These are phyloP conservation scores for Onychostoma macrolepis DNA, from an alignment of 2,113 vertebrate species.

Conservation along the genomic window DNA sequence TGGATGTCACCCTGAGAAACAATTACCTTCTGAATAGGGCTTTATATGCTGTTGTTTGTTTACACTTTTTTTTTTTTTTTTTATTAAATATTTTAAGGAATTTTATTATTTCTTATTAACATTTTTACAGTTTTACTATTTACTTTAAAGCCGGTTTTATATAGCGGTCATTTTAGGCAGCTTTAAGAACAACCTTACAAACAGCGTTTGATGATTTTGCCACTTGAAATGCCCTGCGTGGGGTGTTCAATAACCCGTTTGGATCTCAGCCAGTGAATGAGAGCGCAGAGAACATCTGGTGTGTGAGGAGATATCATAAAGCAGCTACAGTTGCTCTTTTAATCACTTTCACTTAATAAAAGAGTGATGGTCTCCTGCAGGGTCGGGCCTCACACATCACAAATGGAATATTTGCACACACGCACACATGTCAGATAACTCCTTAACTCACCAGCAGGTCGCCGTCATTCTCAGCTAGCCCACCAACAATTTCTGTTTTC, in stretches of 20 bases:
- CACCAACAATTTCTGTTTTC: slow-evolving; percentile 23
- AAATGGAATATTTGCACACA: slow-evolving; percentile 34
- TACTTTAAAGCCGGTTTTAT: background rate
- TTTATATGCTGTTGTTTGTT: background rate
- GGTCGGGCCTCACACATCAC: slow-evolving; percentile 30
- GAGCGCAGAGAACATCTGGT: slow-evolving; percentile 42
- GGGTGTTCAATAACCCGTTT: slow-evolving; percentile 34
- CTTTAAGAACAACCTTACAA: background rate
- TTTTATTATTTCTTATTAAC: background rate
- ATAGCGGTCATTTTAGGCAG: background rate
- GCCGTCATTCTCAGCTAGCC: slow-evolving; percentile 38
- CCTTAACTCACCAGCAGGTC: slow-evolving; percentile 48
- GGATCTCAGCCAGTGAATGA: slow-evolving; percentile 17
- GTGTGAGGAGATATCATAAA: slow-evolving; percentile 53
- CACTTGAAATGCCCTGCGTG: slow-evolving; percentile 16
- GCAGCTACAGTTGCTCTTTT: slow-evolving; percentile 54
- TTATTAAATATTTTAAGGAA: background rate
- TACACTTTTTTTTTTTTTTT: background rate
- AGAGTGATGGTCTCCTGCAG: slow-evolving; percentile 47
- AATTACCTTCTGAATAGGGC: background rate
- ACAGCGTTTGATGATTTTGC: background rate
- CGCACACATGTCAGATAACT: slow-evolving; percentile 37
- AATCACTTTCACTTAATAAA: slow-evolving; percentile 56
- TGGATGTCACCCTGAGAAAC: slow-evolving; percentile 29
- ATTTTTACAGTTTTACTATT: background rate